Evolutionary conservation across 2,888 invertebrate genomes (phyloP).

Genomic region (Conus canariensis): DNA sequence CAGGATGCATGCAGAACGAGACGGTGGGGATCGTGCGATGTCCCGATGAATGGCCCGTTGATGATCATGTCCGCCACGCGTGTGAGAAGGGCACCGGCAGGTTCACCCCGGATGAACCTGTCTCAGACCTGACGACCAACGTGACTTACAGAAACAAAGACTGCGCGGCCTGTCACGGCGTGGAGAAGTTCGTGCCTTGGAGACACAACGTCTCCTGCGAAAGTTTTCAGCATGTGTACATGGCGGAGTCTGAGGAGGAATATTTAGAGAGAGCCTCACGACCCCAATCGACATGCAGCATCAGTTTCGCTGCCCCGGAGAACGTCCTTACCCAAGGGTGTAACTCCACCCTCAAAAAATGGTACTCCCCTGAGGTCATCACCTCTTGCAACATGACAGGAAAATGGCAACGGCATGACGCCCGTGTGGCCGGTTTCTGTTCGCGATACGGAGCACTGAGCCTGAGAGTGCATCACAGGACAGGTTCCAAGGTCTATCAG

Average conservation of each 20-base stretch:
- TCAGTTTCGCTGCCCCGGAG: background rate
- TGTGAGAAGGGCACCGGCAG: background rate
- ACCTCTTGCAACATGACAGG: constrained; percentile 8
- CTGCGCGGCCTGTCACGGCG: constrained; percentile 24
- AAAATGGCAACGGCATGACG: background rate
- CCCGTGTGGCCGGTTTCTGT: background rate
- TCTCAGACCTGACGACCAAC: background rate
- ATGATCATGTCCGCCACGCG: background rate
- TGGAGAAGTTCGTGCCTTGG: background rate
- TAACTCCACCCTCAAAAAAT: background rate
- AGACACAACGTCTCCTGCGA: background rate
- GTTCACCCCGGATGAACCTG: background rate
- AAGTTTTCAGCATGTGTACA: constrained; percentile 16
- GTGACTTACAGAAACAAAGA: background rate
- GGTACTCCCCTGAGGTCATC: background rate
- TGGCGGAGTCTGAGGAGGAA: background rate
- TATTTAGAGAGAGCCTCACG: background rate
- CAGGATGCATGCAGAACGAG: background rate
- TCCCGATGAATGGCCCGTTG: background rate
- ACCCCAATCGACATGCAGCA: background rate
- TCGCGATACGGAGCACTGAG: background rate
- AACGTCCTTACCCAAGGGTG: too few relatives aligned
- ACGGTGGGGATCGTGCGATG: background rate
- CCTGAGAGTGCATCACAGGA: background rate
- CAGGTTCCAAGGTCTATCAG: background rate